phyloP scores from a whole-genome alignment of 2,888 invertebrate species.

The Athalia cordata region DNA sequence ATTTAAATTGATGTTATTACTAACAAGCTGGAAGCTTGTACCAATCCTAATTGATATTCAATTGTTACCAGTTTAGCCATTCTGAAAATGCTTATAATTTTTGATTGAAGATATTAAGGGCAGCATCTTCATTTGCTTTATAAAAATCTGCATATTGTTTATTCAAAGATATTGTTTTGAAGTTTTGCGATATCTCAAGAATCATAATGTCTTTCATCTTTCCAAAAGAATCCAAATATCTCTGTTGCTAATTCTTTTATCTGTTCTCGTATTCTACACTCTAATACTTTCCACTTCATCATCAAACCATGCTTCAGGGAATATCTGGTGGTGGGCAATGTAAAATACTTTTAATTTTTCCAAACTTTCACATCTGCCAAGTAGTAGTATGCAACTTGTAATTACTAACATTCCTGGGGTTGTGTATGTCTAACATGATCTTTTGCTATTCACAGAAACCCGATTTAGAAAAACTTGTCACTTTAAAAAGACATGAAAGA shows the following conservation, averaged over 20 bases:
- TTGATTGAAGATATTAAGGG: not conserved
- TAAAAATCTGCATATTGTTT: too few species aligned
- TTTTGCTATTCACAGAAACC: slow-evolving; percentile 15
- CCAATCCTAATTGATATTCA: slow-evolving; percentile 1
- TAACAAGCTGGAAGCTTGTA: not conserved
- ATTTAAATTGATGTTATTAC: not conserved
- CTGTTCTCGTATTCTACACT: slow-evolving; percentile 34
- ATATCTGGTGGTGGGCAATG: slow-evolving; percentile 67
- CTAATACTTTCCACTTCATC: slow-evolving; percentile 55
- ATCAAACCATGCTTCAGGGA: slow-evolving; percentile 64
- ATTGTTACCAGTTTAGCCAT: slow-evolving; percentile 1
- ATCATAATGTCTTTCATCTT: slow-evolving; percentile 37
- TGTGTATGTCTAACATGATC: not conserved
- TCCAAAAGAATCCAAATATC: slow-evolving; percentile 5
- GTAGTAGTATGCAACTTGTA: not conserved
- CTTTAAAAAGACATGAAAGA: too few species aligned
- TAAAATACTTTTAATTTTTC: slow-evolving; percentile 1
- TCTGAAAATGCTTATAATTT: not conserved
- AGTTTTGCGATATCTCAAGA: not conserved
- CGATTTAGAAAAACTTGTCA: slow-evolving; percentile 13
- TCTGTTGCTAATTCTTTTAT: slow-evolving; percentile 13
- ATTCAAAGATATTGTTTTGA: too few species aligned
- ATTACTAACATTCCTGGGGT: not conserved
- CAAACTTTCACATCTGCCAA: not conserved
- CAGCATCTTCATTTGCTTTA: too few species aligned